Conservation (phyloP, 2,113 vertebrate species). For the Psammodynastes pulverulentus region DNA sequence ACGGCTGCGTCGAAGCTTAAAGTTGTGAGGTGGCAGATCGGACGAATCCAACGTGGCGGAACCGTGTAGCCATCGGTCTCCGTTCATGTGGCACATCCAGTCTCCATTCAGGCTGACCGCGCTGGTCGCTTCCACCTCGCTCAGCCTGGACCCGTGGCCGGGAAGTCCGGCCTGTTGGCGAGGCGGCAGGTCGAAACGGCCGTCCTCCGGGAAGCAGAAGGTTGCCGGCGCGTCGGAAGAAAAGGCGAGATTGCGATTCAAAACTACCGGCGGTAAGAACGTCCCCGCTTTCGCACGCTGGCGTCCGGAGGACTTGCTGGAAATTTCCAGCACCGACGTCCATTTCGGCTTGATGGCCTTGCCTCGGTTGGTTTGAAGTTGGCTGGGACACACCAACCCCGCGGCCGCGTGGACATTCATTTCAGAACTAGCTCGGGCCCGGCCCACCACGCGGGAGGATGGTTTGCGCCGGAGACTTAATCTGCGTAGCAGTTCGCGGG, state of each 20-base stretch:
- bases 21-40: conserved; percentile 9
- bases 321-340: conserved; percentile 76
- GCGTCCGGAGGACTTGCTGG: conserved; percentile 5
- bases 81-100: conserved; percentile 1
- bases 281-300: conserved; percentile 12
- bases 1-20: conserved; percentile 68
- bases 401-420: conserved; percentile 52
- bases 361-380: neutral
- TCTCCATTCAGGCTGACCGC: conserved; percentile 11
- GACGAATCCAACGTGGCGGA: neutral
- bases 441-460: conserved; percentile 55
- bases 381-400: conserved; percentile 49
- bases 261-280: neutral
- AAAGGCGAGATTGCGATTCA: conserved; percentile 37
- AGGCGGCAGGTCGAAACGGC: conserved; percentile 43
- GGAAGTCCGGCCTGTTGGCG: neutral
- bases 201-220: conserved; percentile 74
- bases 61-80: neutral
- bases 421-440: conserved; percentile 68
- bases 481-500: conserved; percentile 14
- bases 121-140: neutral
- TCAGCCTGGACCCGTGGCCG: conserved; percentile 20
- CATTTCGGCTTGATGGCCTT: conserved; percentile 64
- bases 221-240: conserved; percentile 75
- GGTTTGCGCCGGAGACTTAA: conserved; percentile 10